Evolutionary conservation across 1,140 invertebrate species (phyloP), one percentile per base, ranked within the genome.

Genomic region (Hyphantria cunea): DNA sequence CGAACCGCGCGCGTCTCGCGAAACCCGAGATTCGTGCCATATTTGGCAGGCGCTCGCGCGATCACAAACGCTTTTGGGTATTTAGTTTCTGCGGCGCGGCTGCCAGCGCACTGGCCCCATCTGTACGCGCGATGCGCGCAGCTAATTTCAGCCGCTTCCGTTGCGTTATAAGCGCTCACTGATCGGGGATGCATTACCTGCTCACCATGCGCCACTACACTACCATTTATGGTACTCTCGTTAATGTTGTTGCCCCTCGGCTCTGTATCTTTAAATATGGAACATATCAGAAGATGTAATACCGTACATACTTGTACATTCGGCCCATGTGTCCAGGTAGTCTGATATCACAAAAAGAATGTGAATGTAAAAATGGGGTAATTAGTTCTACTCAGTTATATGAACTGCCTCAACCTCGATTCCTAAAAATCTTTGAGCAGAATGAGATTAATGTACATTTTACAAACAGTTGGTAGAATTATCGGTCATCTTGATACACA

Each of bases 21-120:
- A 81, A 87, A 89, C 75, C 69, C 78, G 84, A 87, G 86, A 87
- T 86, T 79, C 74, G 68, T 87, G 76, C 84, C 84, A 76, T 86
- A 87, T 89, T 85, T 84, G 84, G 84, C 82, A 84, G 60, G 64
- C 74, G 76, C 65, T 58, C 59, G 71, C 60, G 75, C 76, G 79
- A 70, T 76, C 73, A 65, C 73, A 60, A 69, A 79, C 83, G 73
- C 75, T 76, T 89, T 89, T 89, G 84, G 86, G 75, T 86, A 86
- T 89, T 84, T 84, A 81, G 82, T 86, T 85, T 86, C 84, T 72
- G 70, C 60, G 63, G 68, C 56, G 71, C 63, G 67, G 52, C 63
- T 53, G 64, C 53, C 52, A 68, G 65, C 73, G 74, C 71, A 76
- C 70, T 67, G 67, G 62, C 56, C 64, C 68, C 54, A 49, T 32